A percentile compares a stretch with the other conserved stretches of the same genome.
phyloP scores from a whole-genome alignment of 2,113 vertebrate species.

The Microcebus murinus region DNA sequence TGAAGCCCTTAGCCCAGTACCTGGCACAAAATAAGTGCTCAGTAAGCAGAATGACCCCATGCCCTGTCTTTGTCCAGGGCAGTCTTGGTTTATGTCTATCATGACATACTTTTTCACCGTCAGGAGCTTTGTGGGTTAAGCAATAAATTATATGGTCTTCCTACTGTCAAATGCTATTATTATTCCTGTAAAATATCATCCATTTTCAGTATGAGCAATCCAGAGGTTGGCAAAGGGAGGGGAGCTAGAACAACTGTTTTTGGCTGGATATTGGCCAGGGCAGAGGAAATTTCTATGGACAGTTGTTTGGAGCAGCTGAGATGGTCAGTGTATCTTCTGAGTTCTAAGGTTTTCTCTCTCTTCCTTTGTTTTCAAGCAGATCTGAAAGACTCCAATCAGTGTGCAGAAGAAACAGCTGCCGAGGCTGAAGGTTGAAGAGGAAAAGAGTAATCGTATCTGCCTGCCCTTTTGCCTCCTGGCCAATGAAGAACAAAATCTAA shows the following conservation, averaged over 20 bases:
- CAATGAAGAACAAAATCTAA: background rate
- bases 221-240: background rate
- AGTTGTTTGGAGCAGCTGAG: background rate
- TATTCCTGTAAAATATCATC: background rate
- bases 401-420: background rate
- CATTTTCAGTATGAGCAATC: background rate
- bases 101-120: background rate
- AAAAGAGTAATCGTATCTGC: background rate
- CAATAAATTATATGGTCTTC: background rate
- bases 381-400: background rate
- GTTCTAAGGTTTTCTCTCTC: background rate
- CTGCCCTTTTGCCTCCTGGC: no score
- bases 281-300: background rate
- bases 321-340: background rate
- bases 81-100: background rate
- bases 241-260: background rate
- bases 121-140: background rate
- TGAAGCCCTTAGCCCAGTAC: background rate
- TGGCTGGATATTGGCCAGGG: background rate
- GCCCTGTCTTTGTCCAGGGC: background rate
- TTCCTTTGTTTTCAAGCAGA: background rate
- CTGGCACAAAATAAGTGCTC: background rate
- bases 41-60: background rate
- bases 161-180: background rate
- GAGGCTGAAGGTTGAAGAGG: background rate